Base-by-base conservation (phyloP, 1,140 invertebrate species). In the Plutomurus gul region DNA sequence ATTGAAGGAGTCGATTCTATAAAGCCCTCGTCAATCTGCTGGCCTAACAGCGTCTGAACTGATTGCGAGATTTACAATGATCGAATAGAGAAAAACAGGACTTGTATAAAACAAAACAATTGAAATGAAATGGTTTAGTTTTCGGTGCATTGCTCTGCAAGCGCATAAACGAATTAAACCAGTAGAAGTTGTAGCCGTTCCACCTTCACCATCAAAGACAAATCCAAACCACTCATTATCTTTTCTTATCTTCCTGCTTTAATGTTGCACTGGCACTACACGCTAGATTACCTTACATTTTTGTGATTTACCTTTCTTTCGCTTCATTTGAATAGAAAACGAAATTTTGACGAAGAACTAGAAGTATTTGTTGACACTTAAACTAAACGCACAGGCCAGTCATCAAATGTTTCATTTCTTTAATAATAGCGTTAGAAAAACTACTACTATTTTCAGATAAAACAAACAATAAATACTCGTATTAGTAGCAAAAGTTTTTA, bases 181-280 rank as follows among this genome's bases (percentile, higher is more conserved):
- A 65, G 27, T 33, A 16, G 27, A 10, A 65, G 30, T 16, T 7
- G 5, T 33, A 18, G 25, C 16, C 16, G 13, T n/a, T 65, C 56
- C 27, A 25, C 49, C 49, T 10, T 7, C 27, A 30, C 22, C 30
- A 16, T 13, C 16, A 22, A 22, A 25, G 20, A 8, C 27, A 65
- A 16, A 30, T 30, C 56, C 30, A n/a, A 65, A 33, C 56, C 56
- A n/a, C 30, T 65, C 56, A 65, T 65, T 65, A 65, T 65, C 56
- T 65, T 33, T 33, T 33, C 51, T 33, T 60, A 0, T 65, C 4
- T 18, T 65, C 51, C 33, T 4, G n/a, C 27, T 30, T 27, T 5
- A 33, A n/a, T 65, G 18, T 65, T 65, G 25, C 25, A 65, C 27
- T n/a, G n/a, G n/a, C n/a, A 16, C 27, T 16, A 11, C 25, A 36